Conservation (phyloP, 2,888 invertebrate genomes). For the Flabesymbios commensalis region DNA sequence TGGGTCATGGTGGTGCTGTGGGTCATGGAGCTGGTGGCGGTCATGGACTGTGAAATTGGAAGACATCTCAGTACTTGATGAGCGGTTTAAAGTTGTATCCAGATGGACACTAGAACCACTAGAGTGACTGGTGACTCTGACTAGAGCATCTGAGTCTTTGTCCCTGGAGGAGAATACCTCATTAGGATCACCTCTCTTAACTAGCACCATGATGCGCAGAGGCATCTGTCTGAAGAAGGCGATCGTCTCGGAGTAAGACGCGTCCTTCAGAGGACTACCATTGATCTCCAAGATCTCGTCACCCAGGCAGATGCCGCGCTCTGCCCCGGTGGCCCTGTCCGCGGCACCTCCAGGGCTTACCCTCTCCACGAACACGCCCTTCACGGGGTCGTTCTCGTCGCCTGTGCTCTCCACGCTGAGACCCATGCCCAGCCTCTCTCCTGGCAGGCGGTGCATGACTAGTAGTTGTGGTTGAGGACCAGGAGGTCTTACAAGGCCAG, state of each 20-base stretch:
- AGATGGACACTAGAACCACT: no score
- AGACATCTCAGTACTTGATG: no score
- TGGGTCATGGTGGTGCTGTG: no score
- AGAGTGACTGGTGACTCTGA: no score
- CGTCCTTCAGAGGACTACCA: slow-evolving; percentile 75
- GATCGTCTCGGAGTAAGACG: slow-evolving; percentile 85
- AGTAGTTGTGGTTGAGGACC: slow-evolving; percentile 65
- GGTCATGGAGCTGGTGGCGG: no score
- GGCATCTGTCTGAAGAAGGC: slow-evolving; percentile 83
- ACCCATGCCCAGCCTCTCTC: slow-evolving; percentile 87
- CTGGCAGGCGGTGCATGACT: slow-evolving; percentile 81
- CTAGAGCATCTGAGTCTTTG: no score
- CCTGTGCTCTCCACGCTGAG: slow-evolving; percentile 90
- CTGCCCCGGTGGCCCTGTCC: slow-evolving; percentile 45
- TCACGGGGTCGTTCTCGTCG: slow-evolving; percentile 78
- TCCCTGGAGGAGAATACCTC: no score
- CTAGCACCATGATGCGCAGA: slow-evolving; percentile 42
- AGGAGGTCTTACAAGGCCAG: background rate
- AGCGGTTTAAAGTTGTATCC: no score
- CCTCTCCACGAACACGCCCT: slow-evolving; percentile 73
- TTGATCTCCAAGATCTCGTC: slow-evolving; percentile 90
- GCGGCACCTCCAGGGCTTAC: slow-evolving; percentile 53
- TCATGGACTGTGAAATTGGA: no score
- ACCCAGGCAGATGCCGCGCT: slow-evolving; percentile 72
- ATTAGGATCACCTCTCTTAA: no score